Percentiles rank a stretch among this genome's conserved stretches.
phyloP scores from a whole-genome alignment of 2,797 vertebrate species.

The Etheostoma nigrum region DNA sequence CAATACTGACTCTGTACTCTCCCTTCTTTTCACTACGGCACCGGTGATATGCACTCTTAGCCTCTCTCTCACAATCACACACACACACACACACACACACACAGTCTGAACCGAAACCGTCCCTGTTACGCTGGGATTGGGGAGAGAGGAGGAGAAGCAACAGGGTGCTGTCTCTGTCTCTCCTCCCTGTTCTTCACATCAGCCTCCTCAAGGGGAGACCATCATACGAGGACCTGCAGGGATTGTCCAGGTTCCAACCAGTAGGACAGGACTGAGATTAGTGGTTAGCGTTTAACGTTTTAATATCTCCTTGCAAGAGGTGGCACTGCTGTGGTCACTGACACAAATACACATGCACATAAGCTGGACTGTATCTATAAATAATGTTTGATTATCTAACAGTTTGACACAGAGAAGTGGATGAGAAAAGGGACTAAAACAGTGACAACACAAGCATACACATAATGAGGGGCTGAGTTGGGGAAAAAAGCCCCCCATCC shows the following conservation, averaged over 20 bases:
- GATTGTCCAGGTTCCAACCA: constrained; percentile 35
- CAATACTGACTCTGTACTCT: constrained; percentile 28
- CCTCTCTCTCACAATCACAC: constrained; percentile 14
- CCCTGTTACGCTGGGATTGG: constrained; percentile 38
- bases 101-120: constrained; percentile 60
- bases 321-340: constrained; percentile 1
- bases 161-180: constrained; percentile 32
- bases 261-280: constrained; percentile 24
- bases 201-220: constrained; percentile 32
- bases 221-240: constrained; percentile 22
- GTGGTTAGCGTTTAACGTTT: constrained; percentile 35
- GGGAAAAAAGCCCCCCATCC: neutral
- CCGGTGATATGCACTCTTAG: constrained; percentile 36
- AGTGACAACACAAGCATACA: neutral
- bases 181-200: constrained; percentile 40
- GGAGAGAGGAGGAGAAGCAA: constrained; percentile 29
- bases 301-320: constrained; percentile 28
- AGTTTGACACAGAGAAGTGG: neutral
- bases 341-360: neutral
- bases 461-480: neutral
- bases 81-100: neutral
- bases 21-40: constrained; percentile 15
- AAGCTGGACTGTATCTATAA: neutral
- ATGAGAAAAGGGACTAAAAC: neutral
- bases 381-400: neutral